These are phyloP conservation scores for Cataglyphis cursor DNA, from an alignment of 2,888 invertebrate genomes.

Conservation along the genomic window DNA sequence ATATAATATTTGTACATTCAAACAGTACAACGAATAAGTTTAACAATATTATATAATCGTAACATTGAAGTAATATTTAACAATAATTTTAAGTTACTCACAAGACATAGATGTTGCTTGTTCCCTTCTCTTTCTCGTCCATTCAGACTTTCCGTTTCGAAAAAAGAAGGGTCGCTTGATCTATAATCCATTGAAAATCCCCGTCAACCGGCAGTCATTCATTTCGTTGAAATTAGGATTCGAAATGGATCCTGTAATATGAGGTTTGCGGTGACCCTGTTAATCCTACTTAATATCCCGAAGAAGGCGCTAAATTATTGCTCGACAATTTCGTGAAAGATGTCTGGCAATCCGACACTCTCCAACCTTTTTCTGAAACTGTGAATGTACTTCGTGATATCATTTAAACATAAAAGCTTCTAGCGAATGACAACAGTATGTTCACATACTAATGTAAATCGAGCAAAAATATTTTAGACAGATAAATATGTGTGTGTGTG, in stretches of 20 bases:
- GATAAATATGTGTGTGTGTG: neutral
- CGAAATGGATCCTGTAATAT: slow-evolving; percentile 77
- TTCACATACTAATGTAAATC: neutral
- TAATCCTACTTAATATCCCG: slow-evolving; percentile 69
- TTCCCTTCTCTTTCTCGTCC: neutral
- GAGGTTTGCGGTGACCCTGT: slow-evolving; percentile 73
- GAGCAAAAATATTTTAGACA: neutral
- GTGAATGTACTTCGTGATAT: neutral
- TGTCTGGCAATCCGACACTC: slow-evolving; percentile 69
- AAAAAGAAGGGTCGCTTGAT: slow-evolving; percentile 60
- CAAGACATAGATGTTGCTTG: neutral
- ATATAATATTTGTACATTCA: neutral
- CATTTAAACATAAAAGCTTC: slow-evolving; percentile 23
- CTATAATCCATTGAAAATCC: slow-evolving; percentile 73
- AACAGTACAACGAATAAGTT: neutral
- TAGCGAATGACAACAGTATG: slow-evolving; percentile 26
- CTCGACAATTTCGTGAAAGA: slow-evolving; percentile 72
- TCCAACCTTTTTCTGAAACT: slow-evolving; percentile 32
- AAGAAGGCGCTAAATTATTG: slow-evolving; percentile 71
- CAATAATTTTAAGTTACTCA: neutral
- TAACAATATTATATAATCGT: neutral
- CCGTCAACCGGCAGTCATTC: slow-evolving; percentile 66
- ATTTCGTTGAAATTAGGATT: slow-evolving; percentile 75
- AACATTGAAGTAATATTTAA: slow-evolving; percentile 13
- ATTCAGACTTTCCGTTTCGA: slow-evolving; percentile 26